A percentile compares a stretch with the other conserved stretches of the same genome.
Conservation (phyloP, 2,113 vertebrate species). For the Gymnogyps californianus region DNA sequence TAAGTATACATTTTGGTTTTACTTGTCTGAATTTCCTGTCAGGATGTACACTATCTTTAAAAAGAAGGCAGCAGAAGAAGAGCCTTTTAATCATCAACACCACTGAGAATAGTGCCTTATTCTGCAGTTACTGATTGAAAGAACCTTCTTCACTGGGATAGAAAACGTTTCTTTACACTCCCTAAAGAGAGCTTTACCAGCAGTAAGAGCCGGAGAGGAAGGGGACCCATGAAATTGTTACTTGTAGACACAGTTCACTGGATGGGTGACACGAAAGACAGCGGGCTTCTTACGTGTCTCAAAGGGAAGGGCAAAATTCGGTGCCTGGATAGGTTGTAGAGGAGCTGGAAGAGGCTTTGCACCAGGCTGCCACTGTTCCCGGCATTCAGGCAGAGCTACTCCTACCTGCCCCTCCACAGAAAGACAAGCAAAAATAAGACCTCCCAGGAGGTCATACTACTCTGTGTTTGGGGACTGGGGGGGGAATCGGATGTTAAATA, state of each 20-base stretch:
- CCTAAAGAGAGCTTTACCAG: rapidly evolving
- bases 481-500: background rate
- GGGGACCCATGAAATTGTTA: background rate
- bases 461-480: background rate
- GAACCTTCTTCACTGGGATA: background rate
- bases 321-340: background rate
- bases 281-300: background rate
- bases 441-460: background rate
- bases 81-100: background rate
- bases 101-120: background rate
- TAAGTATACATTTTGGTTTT: background rate
- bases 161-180: background rate
- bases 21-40: background rate
- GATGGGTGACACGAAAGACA: background rate
- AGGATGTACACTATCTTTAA: background rate
- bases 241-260: background rate
- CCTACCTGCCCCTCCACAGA: background rate
- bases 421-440: background rate
- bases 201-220: background rate
- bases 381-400: background rate
- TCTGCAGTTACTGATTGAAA: background rate
- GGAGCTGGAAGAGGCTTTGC: background rate
- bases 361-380: rapidly evolving
- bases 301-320: background rate
- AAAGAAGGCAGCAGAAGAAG: constrained; percentile 5